Evolutionary conservation across 1,140 invertebrate species (phyloP).

Genomic region (Gonatopus flavifemur): DNA sequence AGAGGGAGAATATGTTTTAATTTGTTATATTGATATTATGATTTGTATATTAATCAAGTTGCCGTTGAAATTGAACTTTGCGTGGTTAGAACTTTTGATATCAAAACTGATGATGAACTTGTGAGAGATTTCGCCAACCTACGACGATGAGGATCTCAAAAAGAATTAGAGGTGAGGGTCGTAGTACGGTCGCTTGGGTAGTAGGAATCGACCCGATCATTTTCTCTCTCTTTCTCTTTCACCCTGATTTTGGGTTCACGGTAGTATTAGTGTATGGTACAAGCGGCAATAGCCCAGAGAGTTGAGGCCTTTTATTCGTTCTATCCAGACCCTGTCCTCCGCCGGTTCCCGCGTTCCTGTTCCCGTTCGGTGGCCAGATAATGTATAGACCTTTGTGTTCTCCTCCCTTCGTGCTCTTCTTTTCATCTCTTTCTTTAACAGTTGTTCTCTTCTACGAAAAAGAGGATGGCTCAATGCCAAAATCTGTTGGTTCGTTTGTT

Average conservation of each 20-base stretch:
- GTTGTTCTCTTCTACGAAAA: too few relatives aligned
- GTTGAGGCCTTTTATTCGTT: slow-evolving; percentile 1
- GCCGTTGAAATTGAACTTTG: too few relatives aligned
- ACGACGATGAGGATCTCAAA: background rate
- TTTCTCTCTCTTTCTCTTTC: too few relatives aligned
- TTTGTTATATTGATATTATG: too few relatives aligned
- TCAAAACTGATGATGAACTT: too few relatives aligned
- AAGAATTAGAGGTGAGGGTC: slow-evolving; percentile 27
- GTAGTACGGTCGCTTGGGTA: slow-evolving; percentile 28
- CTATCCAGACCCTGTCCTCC: slow-evolving; percentile 2
- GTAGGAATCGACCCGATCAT: slow-evolving; percentile 28
- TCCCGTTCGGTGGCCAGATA: background rate
- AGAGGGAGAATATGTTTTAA: too few relatives aligned
- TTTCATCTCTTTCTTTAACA: background rate
- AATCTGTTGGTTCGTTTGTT: slow-evolving; percentile 46
- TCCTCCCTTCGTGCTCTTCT: too few relatives aligned
- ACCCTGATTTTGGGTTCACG: slow-evolving; percentile 1
- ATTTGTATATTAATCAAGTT: too few relatives aligned
- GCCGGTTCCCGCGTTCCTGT: slow-evolving; percentile 16
- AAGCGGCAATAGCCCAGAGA: slow-evolving; percentile 1
- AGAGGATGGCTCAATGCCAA: slow-evolving; percentile 45
- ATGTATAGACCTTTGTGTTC: slow-evolving; percentile 26
- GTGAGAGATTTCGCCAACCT: too few relatives aligned
- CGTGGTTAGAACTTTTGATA: too few relatives aligned
- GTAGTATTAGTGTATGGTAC: slow-evolving; percentile 3